A percentile compares a stretch with the other conserved stretches of the same genome.
phyloP scores from a whole-genome alignment of 2,888 invertebrate genomes.

The Coecobrya sp. region DNA sequence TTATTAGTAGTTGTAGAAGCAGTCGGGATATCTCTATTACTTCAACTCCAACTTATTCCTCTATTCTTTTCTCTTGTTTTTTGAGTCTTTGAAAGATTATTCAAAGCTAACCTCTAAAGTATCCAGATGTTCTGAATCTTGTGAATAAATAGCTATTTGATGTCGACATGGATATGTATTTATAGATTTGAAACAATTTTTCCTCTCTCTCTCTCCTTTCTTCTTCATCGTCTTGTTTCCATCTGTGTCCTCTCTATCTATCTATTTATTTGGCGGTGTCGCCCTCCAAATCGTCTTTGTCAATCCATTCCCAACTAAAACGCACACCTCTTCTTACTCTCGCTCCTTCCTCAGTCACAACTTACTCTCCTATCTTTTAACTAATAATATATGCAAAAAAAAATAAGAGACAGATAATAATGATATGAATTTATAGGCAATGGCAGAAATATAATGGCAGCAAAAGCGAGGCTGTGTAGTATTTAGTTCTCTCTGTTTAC shows the following conservation, averaged over 20 bases:
- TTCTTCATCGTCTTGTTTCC: constrained; percentile 59
- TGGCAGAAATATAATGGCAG: constrained; percentile 37
- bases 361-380: neutral
- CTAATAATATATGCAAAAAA: constrained; percentile 51
- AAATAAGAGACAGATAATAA: constrained; percentile 56
- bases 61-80: constrained; percentile 34
- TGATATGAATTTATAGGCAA: constrained; percentile 54
- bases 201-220: constrained; percentile 62
- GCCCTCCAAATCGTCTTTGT: constrained; percentile 70
- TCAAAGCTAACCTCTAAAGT: constrained; percentile 80
- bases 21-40: neutral
- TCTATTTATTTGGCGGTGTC: constrained; percentile 58
- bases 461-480: neutral
- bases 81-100: constrained; percentile 70
- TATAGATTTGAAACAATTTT: constrained; percentile 86
- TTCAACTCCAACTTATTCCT: constrained; percentile 7
- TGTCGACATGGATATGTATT: constrained; percentile 86
- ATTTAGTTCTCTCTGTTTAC: too few species aligned
- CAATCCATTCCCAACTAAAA: constrained; percentile 44
- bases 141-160: constrained; percentile 85
- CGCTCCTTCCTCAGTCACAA: neutral
- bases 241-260: constrained; percentile 71
- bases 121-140: constrained; percentile 86
- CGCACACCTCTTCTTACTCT: neutral
- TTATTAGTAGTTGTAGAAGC: constrained; percentile 28